phyloP scores from a whole-genome alignment of 2,113 vertebrate genomes.

The Rhinichthys klamathensis region DNA sequence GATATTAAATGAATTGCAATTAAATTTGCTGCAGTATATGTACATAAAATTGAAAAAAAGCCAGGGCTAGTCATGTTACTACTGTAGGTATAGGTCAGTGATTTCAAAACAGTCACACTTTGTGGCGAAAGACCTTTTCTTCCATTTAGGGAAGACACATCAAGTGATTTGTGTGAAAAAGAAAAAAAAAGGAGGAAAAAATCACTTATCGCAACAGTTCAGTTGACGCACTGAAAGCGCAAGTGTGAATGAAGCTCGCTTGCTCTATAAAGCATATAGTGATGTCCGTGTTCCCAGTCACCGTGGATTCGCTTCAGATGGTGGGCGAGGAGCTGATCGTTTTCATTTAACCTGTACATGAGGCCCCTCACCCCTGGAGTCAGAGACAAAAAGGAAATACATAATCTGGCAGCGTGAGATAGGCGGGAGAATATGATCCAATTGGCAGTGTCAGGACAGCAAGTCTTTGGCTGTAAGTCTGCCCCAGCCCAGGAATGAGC shows the following conservation, averaged over 20 bases:
- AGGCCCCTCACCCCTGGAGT: slow-evolving; percentile 4
- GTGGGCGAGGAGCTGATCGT: slow-evolving; percentile 13
- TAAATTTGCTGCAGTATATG: neutral
- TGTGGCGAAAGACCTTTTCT: neutral
- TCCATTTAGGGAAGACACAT: slow-evolving; percentile 16
- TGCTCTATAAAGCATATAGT: neutral
- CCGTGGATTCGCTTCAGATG: slow-evolving; percentile 17
- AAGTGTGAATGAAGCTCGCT: neutral
- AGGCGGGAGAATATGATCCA: slow-evolving; percentile 8
- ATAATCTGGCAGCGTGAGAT: slow-evolving; percentile 16
- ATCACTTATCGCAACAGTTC: slow-evolving; percentile 24
- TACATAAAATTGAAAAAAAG: neutral
- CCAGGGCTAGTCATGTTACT: neutral
- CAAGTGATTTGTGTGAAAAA: neutral
- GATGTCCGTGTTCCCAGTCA: slow-evolving; percentile 13
- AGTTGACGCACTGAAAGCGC: neutral
- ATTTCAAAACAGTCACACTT: slow-evolving; percentile 4
- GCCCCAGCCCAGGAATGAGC: slow-evolving; percentile 72
- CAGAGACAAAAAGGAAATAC: slow-evolving; percentile 37
- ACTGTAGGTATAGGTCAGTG: slow-evolving; percentile 14
- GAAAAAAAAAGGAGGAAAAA: neutral
- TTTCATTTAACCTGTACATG: slow-evolving; percentile 40
- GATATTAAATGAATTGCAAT: neutral
- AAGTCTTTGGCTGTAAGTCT: slow-evolving; percentile 64
- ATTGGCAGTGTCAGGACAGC: slow-evolving; percentile 56